A percentile compares a stretch with the other conserved stretches of the same genome.
Evolutionary conservation across 2,113 vertebrate species (phyloP).

Genomic region (Cinclus cinclus): DNA sequence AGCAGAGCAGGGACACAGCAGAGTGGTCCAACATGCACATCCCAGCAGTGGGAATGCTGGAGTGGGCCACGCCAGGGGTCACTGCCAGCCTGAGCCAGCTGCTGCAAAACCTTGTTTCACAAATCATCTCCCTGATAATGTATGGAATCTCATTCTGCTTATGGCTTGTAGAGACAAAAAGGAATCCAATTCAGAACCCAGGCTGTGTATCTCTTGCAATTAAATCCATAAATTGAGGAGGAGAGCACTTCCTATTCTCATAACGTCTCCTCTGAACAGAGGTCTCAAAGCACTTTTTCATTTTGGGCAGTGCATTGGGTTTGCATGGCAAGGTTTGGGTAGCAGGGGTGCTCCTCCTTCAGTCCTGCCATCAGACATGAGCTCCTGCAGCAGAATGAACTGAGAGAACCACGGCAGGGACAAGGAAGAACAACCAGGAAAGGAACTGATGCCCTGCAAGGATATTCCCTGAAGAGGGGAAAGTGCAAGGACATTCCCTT

Average conservation of each 20-base stretch:
- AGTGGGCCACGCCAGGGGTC: neutral
- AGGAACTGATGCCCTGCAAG: neutral
- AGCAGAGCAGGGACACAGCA: neutral
- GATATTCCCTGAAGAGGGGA: neutral
- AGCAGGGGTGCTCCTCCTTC: neutral
- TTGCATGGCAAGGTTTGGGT: neutral
- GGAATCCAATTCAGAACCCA: neutral
- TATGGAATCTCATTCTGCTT: neutral
- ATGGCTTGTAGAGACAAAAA: neutral
- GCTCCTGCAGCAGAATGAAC: neutral
- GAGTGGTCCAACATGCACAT: rapidly evolving
- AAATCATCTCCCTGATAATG: neutral
- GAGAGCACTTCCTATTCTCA: neutral
- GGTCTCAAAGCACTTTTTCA: neutral
- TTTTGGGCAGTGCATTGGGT: neutral
- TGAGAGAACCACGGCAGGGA: neutral
- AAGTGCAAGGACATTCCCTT: neutral
- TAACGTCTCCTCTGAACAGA: neutral
- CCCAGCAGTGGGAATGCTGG: neutral
- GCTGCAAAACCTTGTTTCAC: neutral
- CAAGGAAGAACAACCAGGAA: neutral
- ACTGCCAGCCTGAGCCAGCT: neutral
- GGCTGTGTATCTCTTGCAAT: neutral
- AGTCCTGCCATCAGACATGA: neutral
- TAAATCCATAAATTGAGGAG: neutral